Evolutionary conservation across 2,113 vertebrate genomes (phyloP).

Genomic region (Bombycilla garrulus): DNA sequence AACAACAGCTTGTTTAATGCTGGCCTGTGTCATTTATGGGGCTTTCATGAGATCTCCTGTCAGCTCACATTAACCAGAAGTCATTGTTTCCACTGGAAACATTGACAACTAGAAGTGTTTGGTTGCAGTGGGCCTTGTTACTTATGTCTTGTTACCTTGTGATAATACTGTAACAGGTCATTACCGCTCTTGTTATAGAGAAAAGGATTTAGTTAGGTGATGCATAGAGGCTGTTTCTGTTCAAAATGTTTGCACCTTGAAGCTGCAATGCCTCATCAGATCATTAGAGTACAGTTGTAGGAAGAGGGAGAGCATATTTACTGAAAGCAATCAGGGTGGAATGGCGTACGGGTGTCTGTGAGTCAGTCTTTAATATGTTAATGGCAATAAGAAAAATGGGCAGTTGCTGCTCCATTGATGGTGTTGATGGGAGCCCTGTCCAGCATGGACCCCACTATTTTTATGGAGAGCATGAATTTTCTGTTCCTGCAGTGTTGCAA

Average conservation of each 20-base stretch:
- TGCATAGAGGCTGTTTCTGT: constrained; percentile 34
- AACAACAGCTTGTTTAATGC: constrained; percentile 35
- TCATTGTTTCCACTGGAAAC: constrained; percentile 59
- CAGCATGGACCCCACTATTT: neutral
- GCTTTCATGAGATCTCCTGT: constrained; percentile 46
- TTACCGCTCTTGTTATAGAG: constrained; percentile 63
- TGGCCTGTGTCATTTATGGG: neutral
- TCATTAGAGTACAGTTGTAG: constrained; percentile 27
- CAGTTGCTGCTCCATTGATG: neutral
- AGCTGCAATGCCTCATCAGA: neutral
- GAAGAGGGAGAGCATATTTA: neutral
- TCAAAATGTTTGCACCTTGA: constrained; percentile 35
- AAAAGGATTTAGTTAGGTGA: constrained; percentile 58
- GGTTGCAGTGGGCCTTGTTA: constrained; percentile 70
- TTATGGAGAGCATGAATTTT: neutral
- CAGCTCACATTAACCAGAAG: constrained; percentile 55
- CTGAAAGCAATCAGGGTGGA: neutral
- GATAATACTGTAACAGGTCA: constrained; percentile 67
- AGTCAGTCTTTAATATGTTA: constrained; percentile 11
- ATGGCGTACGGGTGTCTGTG: neutral
- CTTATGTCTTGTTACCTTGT: constrained; percentile 63
- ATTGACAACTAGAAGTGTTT: constrained; percentile 40
- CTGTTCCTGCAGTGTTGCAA: neutral
- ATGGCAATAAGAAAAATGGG: neutral
- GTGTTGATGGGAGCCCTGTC: neutral